Conservation (phyloP, 2,113 vertebrate species). For the Malurus alboscapulatus region DNA sequence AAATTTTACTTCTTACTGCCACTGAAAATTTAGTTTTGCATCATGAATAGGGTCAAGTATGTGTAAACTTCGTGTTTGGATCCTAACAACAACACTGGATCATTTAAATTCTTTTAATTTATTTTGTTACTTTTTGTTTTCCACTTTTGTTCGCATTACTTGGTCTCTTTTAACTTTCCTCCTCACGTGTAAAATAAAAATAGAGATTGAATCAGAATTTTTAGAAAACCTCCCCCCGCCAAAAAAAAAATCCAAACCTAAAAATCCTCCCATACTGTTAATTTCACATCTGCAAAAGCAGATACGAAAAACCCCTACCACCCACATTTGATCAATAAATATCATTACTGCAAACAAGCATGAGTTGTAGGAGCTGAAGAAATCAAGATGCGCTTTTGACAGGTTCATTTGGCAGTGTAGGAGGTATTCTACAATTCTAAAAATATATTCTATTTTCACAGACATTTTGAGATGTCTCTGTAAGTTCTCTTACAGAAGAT, state of each 20-base stretch:
- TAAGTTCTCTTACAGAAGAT: conserved; percentile 62
- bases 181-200: not conserved
- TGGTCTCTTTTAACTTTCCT: not conserved
- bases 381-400: conserved; percentile 73
- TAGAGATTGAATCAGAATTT: not conserved
- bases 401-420: conserved; percentile 67
- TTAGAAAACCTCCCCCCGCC: not conserved
- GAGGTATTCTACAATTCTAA: conserved; percentile 71
- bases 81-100: not conserved
- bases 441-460: conserved; percentile 67
- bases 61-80: not conserved
- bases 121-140: not conserved
- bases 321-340: conserved; percentile 66
- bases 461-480: conserved; percentile 63
- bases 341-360: conserved; percentile 62
- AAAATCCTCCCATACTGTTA: not conserved
- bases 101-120: not conserved
- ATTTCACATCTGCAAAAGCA: conserved; percentile 53
- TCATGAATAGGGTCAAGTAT: not conserved
- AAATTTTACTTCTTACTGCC: not conserved
- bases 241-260: not conserved
- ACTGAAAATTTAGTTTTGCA: not conserved
- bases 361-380: conserved; percentile 53
- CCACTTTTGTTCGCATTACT: not conserved
- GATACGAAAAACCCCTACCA: conserved; percentile 16